Percentiles rank a stretch among this genome's conserved stretches.
These are phyloP conservation scores for Nothoprocta perdicaria DNA, from an alignment of 2,113 vertebrate genomes.

Conservation along the genomic window DNA sequence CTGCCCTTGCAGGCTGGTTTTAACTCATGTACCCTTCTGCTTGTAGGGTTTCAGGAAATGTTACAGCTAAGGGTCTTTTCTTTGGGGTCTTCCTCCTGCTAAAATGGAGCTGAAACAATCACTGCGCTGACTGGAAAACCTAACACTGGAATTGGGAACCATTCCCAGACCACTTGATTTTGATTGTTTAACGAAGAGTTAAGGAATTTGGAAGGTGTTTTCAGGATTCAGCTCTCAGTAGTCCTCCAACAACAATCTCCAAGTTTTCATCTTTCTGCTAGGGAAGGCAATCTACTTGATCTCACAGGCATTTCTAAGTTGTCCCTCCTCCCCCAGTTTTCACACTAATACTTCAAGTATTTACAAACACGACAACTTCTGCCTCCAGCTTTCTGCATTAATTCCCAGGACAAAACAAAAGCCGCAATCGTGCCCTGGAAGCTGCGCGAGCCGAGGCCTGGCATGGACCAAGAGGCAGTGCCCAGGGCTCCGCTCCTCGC, in stretches of 20 bases:
- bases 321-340: not conserved
- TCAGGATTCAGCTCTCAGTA: not conserved
- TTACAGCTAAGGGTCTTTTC: not conserved
- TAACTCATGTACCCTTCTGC: not conserved
- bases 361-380: not conserved
- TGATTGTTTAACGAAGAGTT: not conserved
- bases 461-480: too few relatives aligned
- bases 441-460: too few relatives aligned
- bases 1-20: not conserved
- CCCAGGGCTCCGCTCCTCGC: too few relatives aligned
- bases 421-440: not conserved
- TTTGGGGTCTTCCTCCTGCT: not conserved
- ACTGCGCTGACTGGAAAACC: not conserved
- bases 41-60: not conserved
- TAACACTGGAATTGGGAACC: not conserved
- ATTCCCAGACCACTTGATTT: not conserved
- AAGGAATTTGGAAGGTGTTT: conserved; percentile 30
- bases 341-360: not conserved
- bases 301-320: not conserved
- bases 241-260: not conserved
- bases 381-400: not conserved
- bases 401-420: not conserved
- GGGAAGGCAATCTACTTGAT: not conserved
- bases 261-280: not conserved
- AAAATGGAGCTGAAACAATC: not conserved